Conservation (phyloP, 2,797 vertebrate genomes). For the Gobio occitaniae region DNA sequence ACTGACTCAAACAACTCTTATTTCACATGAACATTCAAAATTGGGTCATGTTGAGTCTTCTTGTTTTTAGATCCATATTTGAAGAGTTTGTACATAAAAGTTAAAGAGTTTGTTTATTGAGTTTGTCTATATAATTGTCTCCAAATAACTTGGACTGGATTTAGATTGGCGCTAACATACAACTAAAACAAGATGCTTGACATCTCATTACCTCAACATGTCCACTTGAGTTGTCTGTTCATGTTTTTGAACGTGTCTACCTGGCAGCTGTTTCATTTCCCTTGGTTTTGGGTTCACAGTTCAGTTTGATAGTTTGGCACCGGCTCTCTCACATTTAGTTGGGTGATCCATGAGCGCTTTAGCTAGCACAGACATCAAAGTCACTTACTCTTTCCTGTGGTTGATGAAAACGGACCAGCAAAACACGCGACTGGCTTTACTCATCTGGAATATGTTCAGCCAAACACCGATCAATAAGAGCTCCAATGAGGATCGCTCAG, state of each 20-base stretch:
- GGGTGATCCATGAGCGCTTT: constrained; percentile 32
- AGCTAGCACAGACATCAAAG: constrained; percentile 42
- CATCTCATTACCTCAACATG: constrained; percentile 23
- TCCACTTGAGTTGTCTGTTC: not conserved
- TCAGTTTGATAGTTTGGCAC: constrained; percentile 51
- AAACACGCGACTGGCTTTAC: constrained; percentile 30
- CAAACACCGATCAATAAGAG: constrained; percentile 55
- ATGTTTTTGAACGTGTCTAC: constrained; percentile 6
- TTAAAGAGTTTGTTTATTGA: constrained; percentile 21
- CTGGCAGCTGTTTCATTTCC: constrained; percentile 2
- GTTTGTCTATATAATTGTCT: not conserved
- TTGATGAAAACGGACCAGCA: constrained; percentile 48
- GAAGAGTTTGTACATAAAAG: not conserved
- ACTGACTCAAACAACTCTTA: not conserved
- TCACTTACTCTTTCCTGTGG: constrained; percentile 48
- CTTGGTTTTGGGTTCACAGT: constrained; percentile 22
- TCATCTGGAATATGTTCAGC: constrained; percentile 55
- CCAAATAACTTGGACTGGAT: not conserved
- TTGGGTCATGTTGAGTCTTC: not conserved
- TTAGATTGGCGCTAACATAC: not conserved
- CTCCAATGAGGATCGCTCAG: constrained; percentile 42
- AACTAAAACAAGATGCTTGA: constrained; percentile 8
- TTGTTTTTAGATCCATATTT: constrained; percentile 13
- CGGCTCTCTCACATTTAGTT: constrained; percentile 21
- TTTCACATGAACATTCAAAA: constrained; percentile 19